These are phyloP conservation scores for Syrrhaptes paradoxus DNA, from an alignment of 2,113 vertebrate genomes.

Conservation along the genomic window DNA sequence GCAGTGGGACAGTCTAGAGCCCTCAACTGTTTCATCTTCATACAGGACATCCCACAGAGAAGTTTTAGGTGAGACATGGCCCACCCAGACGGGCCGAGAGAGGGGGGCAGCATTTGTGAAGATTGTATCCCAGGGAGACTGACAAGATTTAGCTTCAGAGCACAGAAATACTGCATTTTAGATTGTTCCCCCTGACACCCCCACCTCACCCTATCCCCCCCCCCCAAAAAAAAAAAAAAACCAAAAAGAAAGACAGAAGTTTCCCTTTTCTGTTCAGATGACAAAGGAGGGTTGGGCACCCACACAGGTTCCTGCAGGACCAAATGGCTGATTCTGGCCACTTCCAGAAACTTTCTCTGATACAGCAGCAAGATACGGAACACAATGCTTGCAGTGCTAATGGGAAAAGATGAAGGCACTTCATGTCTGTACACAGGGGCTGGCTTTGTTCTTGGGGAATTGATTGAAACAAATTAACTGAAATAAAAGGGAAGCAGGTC, in stretches of 20 bases:
- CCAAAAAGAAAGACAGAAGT: no score
- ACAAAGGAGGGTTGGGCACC: not conserved
- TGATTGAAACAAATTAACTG: not conserved
- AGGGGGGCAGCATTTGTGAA: not conserved
- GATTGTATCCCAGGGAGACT: not conserved
- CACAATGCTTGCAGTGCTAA: rapidly evolving
- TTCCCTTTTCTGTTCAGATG: not conserved
- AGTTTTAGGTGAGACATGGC: not conserved
- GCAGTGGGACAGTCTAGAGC: not conserved
- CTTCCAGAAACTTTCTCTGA: not conserved
- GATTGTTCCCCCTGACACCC: not conserved
- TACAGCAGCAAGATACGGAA: not conserved
- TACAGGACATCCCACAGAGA: rapidly evolving
- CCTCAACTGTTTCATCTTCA: not conserved
- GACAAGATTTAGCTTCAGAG: not conserved
- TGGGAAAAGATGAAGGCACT: rapidly evolving
- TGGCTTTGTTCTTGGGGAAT: not conserved
- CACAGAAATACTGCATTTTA: not conserved
- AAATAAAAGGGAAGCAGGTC: constrained; percentile 34
- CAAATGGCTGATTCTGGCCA: not conserved
- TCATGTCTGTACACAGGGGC: not conserved
- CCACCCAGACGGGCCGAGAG: not conserved
- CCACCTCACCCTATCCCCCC: no score
- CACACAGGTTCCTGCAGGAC: not conserved
- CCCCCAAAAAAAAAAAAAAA: not conserved